Conservation (phyloP, 2,113 vertebrate species). For the Canis aureus region DNA sequence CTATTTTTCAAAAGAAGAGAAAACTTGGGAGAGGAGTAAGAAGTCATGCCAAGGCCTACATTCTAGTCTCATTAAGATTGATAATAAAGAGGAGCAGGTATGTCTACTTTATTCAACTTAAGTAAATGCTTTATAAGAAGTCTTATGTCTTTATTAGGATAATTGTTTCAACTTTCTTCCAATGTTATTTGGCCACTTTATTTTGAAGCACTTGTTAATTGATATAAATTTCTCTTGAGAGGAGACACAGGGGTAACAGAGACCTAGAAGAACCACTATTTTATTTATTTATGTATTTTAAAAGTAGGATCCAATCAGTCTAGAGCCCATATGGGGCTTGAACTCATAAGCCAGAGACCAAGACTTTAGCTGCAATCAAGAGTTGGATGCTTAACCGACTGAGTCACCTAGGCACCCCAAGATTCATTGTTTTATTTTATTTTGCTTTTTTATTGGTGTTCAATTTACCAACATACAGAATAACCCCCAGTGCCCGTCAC, state of each 20-base stretch:
- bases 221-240: background rate
- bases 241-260: background rate
- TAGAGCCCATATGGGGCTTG: background rate
- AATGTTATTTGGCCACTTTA: background rate
- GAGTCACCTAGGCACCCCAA: background rate
- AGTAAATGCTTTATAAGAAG: background rate
- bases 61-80: background rate
- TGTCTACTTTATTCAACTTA: background rate
- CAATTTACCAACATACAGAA: no score
- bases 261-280: background rate
- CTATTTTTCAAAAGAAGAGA: slow-evolving; percentile 54
- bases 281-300: background rate
- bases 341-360: background rate
- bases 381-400: background rate
- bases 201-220: background rate
- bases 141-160: background rate
- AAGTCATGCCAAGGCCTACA: background rate
- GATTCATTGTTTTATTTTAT: background rate
- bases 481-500: no score
- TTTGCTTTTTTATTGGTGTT: no score
- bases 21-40: background rate
- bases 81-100: slow-evolving; percentile 36
- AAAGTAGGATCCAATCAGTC: background rate
- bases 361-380: background rate
- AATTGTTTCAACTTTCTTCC: background rate